Percentiles rank a stretch among this genome's conserved stretches.
Conservation (phyloP, 2,888 invertebrate genomes). For the Pyrochroa serraticornis region DNA sequence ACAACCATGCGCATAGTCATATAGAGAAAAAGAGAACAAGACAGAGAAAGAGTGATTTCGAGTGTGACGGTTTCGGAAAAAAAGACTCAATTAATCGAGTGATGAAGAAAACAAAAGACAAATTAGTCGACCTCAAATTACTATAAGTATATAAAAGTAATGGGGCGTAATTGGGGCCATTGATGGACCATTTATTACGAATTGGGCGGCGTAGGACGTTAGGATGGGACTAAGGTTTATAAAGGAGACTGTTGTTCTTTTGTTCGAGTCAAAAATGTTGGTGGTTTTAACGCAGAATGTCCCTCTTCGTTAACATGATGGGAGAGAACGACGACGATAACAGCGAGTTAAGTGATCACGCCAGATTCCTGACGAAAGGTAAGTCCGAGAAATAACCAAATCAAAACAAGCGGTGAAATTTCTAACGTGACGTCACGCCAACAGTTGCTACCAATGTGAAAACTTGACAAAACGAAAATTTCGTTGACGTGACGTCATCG, state of each 20-base stretch:
- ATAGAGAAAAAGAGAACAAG: neutral
- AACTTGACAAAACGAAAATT: too few species aligned
- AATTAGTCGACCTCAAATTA: conserved; percentile 15
- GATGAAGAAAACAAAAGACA: neutral
- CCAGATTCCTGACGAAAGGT: conserved; percentile 80
- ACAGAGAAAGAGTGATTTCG: too few species aligned
- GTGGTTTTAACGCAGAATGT: conserved; percentile 38
- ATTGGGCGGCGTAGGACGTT: conserved; percentile 30
- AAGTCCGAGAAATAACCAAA: conserved; percentile 24
- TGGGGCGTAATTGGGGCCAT: conserved; percentile 31
- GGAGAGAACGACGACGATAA: conserved; percentile 78
- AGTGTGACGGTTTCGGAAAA: too few species aligned
- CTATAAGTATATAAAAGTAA: conserved; percentile 20
- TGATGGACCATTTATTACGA: conserved; percentile 33
- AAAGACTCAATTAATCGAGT: neutral
- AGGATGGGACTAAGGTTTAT: conserved; percentile 8
- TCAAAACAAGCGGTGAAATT: too few species aligned
- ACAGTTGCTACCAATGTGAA: too few species aligned
- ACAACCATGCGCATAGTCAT: too few species aligned
- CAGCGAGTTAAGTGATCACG: conserved; percentile 69
- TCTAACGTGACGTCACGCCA: too few species aligned
- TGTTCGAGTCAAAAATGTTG: neutral
- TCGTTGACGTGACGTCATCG: too few species aligned
- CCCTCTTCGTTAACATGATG: conserved; percentile 55
- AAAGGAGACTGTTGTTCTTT: conserved; percentile 6